Percentiles rank a stretch among this genome's conserved stretches.
These are phyloP conservation scores for Pterocles orientalis DNA, from an alignment of 2,113 vertebrate species.

Conservation along the genomic window DNA sequence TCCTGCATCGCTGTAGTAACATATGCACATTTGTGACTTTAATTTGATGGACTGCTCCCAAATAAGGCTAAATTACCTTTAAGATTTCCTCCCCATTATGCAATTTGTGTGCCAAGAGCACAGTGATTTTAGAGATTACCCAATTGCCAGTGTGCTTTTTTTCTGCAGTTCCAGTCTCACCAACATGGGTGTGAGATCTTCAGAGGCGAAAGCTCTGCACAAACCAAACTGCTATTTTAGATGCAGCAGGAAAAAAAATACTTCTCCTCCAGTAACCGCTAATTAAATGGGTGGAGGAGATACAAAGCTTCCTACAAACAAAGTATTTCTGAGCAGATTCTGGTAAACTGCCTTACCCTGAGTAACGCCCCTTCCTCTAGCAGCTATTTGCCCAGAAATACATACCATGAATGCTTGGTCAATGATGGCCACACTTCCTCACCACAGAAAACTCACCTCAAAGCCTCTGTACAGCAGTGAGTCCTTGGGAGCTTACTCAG, in stretches of 20 bases:
- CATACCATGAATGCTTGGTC: accelerated
- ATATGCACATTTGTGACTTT: neutral
- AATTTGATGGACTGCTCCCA: neutral
- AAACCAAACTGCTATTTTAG: neutral
- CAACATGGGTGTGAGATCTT: accelerated
- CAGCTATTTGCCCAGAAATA: accelerated
- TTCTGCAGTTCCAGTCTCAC: neutral
- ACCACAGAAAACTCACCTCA: neutral
- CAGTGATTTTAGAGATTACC: neutral
- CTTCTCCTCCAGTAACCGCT: neutral
- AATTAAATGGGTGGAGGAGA: neutral
- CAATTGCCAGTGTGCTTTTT: neutral
- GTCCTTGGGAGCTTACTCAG: neutral
- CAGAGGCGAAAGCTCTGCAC: neutral
- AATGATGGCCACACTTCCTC: neutral
- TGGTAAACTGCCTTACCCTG: accelerated
- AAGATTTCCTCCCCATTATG: neutral
- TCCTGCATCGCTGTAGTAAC: neutral
- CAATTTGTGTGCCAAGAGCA: neutral
- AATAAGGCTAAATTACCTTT: neutral
- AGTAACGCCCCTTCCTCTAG: neutral
- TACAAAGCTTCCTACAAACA: neutral
- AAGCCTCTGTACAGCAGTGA: neutral
- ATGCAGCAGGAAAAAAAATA: neutral
- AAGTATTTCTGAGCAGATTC: neutral